Base-by-base conservation (phyloP, 2,888 invertebrate species). In the Caenorhabditis sp. region DNA sequence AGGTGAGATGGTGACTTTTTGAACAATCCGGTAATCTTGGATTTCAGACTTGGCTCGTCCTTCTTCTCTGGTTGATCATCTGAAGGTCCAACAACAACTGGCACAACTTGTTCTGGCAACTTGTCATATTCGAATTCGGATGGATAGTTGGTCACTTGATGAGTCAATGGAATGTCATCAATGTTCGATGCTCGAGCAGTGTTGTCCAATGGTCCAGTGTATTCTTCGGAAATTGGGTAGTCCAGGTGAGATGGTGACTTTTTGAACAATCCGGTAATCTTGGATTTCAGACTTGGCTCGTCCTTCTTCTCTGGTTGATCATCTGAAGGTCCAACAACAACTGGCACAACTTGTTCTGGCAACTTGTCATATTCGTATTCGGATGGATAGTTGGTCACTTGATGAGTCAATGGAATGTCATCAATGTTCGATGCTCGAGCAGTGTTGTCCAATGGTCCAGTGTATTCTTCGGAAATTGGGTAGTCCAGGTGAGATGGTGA, bases 401-500 rank as follows among this genome's bases (percentile, higher is more conserved):
- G 71, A n/a, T 65, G 64, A 12, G 70, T 69, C 37, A 82, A 64
- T 27, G 82, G 80, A 14, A 65, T 37, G 17, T 70, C 73, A 12
- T 69, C 71, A 54, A 82, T 69, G 62, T 82, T 81, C 17, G 23
- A 27, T 8, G 60, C 24, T n/a, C 70, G 51, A 24, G 36, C 27
- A 54, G 75, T 76, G n/a, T 66, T 57, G 19, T 74, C 69, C 26
- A 77, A 51, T 53, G 76, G 78, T 49, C 81, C 81, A 8, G 62
- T 64, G 37, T 72, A 82, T 31, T 43, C 53, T 37, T 76, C 81
- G 37, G 79, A 58, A 37, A 58, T 57, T 50, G 73, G 81, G 50
- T 78, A 79, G 60, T 78, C 77, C n/a, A 62, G 66, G 43, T 79
- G 78, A 31, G 79, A 79, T 19, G 72, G 61, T 19, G 66, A 64